Base-by-base conservation (phyloP, 2,113 vertebrate genomes). In the Progne subis region DNA sequence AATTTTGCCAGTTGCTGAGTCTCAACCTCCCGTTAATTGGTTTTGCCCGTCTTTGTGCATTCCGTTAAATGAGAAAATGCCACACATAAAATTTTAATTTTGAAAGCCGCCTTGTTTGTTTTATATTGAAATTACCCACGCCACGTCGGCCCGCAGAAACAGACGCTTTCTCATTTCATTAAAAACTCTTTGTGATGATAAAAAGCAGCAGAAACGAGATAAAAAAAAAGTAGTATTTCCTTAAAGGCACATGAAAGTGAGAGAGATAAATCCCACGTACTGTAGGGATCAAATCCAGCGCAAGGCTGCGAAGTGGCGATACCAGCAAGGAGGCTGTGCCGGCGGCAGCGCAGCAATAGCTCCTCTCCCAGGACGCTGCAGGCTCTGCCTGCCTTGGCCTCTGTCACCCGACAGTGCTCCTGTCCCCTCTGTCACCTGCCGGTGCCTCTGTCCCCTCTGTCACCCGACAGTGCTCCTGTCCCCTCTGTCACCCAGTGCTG, bases 51-150 rank as follows among this genome's bases (percentile, higher is more conserved):
- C 96, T 98, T 97, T 97, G 97, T 96, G 96, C 94, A 65, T 97
- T 92, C 96, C 12, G 87, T 97, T 98, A 96, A 97, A 97, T 82
- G 97, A 97, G 96, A 97, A 98, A 98, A 97, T 77, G 96, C 97
- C 96, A 94, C 96, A 97, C 94, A 96, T 95, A 95, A 97, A 96
- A 98, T 97, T 97, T 97, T 97, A 95, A 98, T 98, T 98, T 97
- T 97, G 97, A 98, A 98, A 98, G 96, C 86, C 6, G 95, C 94
- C 97, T 97, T 98, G 97, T 98, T 98, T 98, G 98, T 98, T 98
- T 98, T 98, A 97, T 96, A 97, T 96, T 97, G 96, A 97, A 97
- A 98, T 97, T 96, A 95, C 96, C 94, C 84, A 64, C 55, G 85
- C 97, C 23, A 81, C 90, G 89, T 67, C 56, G 47, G 95, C 96